Percentiles rank a stretch among this genome's conserved stretches.
Conservation (phyloP, 2,113 vertebrate genomes). For the Taxidea taxus region DNA sequence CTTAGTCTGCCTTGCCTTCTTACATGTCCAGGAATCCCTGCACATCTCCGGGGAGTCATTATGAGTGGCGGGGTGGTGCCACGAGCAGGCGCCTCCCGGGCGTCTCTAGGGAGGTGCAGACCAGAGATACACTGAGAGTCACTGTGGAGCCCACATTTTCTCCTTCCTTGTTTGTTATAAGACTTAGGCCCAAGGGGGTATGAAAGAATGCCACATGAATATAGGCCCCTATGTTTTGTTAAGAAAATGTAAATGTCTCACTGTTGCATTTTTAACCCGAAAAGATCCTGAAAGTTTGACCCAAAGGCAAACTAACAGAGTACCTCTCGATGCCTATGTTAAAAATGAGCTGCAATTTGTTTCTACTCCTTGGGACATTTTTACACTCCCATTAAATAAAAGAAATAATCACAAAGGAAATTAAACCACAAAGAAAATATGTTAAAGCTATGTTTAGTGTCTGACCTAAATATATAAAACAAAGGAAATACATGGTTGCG, state of each 20-base stretch:
- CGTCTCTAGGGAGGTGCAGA: neutral
- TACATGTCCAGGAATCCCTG: neutral
- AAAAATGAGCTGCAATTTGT: slow-evolving; percentile 47
- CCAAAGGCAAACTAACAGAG: slow-evolving; percentile 6
- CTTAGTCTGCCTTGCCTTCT: slow-evolving; percentile 31
- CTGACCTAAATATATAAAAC: slow-evolving; percentile 62
- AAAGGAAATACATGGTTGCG: slow-evolving; percentile 47
- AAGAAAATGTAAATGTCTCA: slow-evolving; percentile 15
- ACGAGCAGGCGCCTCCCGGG: neutral
- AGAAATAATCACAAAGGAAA: slow-evolving; percentile 70
- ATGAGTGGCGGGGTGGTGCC: neutral
- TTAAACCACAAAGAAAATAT: slow-evolving; percentile 69
- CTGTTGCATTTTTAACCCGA: neutral
- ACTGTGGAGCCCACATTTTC: slow-evolving; percentile 9
- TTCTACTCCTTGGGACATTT: slow-evolving; percentile 58
- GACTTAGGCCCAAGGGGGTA: neutral
- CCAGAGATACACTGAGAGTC: neutral
- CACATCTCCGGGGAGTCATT: neutral
- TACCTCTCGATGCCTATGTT: neutral
- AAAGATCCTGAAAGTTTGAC: slow-evolving; percentile 22
- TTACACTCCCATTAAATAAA: slow-evolving; percentile 58
- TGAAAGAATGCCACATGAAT: neutral
- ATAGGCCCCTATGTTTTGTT: neutral
- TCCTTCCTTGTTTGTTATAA: neutral
- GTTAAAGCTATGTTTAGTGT: slow-evolving; percentile 25